A percentile compares a stretch with the other conserved stretches of the same genome.
Conservation (phyloP, 2,797 vertebrate species). For the Manis javanica region DNA sequence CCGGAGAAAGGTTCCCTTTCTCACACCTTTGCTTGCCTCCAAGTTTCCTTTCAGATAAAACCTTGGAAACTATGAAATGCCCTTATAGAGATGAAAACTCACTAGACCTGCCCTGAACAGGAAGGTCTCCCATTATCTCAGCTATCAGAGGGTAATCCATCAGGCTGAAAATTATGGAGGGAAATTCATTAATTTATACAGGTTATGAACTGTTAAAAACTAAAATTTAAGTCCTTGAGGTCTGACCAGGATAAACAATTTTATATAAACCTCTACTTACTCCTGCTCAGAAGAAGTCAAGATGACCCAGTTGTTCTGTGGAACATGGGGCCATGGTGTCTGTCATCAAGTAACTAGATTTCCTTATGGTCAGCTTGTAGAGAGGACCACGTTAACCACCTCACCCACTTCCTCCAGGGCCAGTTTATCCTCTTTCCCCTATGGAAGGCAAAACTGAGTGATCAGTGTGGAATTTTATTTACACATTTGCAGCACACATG, state of each 20-base stretch:
- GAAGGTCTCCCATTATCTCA: not conserved
- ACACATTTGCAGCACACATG: not conserved
- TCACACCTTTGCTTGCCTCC: not conserved
- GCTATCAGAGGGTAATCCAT: not conserved
- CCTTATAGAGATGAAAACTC: not conserved
- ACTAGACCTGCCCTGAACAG: not conserved
- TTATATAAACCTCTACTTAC: constrained; percentile 77
- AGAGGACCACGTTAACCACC: not conserved
- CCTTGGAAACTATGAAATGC: not conserved
- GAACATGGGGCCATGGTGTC: not conserved
- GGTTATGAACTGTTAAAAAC: constrained; percentile 77
- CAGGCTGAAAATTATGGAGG: not conserved
- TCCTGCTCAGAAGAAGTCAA: constrained; percentile 73
- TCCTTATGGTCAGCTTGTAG: not conserved
- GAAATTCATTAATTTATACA: constrained; percentile 76
- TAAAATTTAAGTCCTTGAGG: constrained; percentile 82
- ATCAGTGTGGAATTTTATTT: not conserved
- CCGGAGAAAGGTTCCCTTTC: not conserved
- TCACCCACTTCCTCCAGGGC: not conserved
- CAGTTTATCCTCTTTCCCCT: not conserved
- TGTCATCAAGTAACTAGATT: not conserved
- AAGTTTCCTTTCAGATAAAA: constrained; percentile 10
- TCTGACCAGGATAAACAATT: constrained; percentile 81
- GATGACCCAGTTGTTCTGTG: not conserved
- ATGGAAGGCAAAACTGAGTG: not conserved